Evolutionary conservation across 2,797 vertebrate species (phyloP), one percentile per base, ranked within the genome.

Genomic region (Salmo trutta): DNA sequence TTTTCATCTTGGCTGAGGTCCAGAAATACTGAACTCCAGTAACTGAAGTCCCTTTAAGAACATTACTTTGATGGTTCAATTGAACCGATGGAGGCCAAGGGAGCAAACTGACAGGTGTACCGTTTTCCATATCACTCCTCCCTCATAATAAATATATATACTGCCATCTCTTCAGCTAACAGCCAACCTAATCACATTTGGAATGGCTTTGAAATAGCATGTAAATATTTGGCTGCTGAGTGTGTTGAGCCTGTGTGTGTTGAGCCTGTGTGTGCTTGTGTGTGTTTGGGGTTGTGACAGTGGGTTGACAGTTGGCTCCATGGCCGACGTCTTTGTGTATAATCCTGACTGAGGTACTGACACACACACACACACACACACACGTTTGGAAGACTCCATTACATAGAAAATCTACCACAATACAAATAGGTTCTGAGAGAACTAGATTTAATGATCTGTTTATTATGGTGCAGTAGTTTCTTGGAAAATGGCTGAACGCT

Each of bases 161-260:
- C 91, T 82, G 92, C 87, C 90, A 85, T 84, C 83, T 89, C 88
- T 86, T 86, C 79, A 74, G 89, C 91, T 93, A 94, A 93, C 89
- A 89, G 81, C 81, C 90, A 88, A 91, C 89, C 91, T 88, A 92
- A 91, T 92, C 86, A 87, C 87, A 86, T 89, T 91, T 90, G 89
- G 92, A 90, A 91, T 92, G 89, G 88, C 85, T 89, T 88, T 88
- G 87, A 91, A 93, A 91, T 89, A 59, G 83, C 80, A 85, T 87
- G 92, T 92, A 92, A 94, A 94, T 94, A 94, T 94, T 94, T 93
- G 87, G 89, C 71, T 73, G 68, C 27, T 0, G 76, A 80, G 71
- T 91, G 90, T 93, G 91, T 92, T 80, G 70, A 90, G 90, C n/a
- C n/a, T 94, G 91, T 92, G 93, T 88, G 93, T 92, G 85, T 92